phyloP scores from a whole-genome alignment of 2,113 vertebrate genomes.

The Notiomystis cincta region DNA sequence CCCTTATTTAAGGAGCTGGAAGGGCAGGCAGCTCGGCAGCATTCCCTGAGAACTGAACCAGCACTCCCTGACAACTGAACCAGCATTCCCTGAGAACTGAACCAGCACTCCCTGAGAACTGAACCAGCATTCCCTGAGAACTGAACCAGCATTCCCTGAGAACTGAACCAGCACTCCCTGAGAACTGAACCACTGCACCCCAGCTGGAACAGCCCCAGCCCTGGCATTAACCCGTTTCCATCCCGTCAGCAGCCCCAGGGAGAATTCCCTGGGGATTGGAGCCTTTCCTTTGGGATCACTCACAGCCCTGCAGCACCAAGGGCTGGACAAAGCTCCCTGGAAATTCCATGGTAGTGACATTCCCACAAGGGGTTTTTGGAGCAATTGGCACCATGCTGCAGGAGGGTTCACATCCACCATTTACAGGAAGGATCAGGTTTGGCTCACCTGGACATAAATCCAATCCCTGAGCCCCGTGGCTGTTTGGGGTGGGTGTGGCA shows the following conservation, averaged over 20 bases:
- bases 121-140: not conserved
- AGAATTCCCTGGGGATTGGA: accelerated
- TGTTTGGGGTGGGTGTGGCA: not conserved
- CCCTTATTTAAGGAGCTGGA: no score
- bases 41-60: accelerated
- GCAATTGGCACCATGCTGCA: no score
- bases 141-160: accelerated
- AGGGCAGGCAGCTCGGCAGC: not conserved
- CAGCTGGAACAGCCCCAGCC: not conserved
- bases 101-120: not conserved
- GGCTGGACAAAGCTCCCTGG: not conserved
- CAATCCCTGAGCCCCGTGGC: accelerated
- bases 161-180: accelerated
- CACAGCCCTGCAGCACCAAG: not conserved
- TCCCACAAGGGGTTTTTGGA: not conserved
- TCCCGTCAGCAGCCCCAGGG: not conserved
- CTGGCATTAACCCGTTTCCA: not conserved
- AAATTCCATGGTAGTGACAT: accelerated
- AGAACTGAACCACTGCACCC: not conserved
- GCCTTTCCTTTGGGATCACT: not conserved
- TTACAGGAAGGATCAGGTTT: no score
- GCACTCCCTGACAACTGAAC: not conserved
- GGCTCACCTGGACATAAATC: not conserved
- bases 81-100: not conserved
- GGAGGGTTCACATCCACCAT: accelerated